Evolutionary conservation across 2,797 vertebrate genomes (phyloP).

Genomic region (Peromyscus nudipes): DNA sequence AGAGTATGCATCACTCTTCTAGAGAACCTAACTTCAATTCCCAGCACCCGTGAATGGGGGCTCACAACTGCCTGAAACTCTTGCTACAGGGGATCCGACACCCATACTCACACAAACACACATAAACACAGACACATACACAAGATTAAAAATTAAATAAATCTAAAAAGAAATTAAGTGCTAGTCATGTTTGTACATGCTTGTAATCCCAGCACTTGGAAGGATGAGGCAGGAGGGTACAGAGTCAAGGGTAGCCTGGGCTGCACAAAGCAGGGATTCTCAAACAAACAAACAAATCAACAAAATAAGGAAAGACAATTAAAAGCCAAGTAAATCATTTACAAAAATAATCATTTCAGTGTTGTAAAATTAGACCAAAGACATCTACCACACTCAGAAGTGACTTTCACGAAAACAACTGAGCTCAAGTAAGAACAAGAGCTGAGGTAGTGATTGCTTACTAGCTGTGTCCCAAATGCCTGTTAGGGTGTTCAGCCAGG

Average conservation of each 20-base stretch:
- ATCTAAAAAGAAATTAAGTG: background rate
- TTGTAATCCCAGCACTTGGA: background rate
- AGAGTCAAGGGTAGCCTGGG: background rate
- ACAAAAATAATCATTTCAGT: background rate
- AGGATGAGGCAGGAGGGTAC: background rate
- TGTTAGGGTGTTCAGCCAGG: background rate
- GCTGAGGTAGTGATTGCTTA: background rate
- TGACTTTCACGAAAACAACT: slow-evolving; percentile 12
- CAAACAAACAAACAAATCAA: background rate
- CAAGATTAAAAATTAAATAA: background rate
- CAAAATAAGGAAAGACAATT: background rate
- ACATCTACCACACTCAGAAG: background rate
- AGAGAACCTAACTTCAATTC: background rate
- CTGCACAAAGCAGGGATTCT: background rate
- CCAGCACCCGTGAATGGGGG: background rate
- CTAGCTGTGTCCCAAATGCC: background rate
- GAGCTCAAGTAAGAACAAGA: slow-evolving; percentile 2
- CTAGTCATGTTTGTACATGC: background rate
- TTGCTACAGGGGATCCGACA: background rate
- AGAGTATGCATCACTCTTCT: background rate
- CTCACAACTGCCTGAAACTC: background rate
- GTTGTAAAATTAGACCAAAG: slow-evolving; percentile 15
- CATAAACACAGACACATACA: background rate
- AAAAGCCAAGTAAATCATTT: background rate
- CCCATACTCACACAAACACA: background rate